Base-by-base conservation (phyloP, 2,888 invertebrate species). In the Mythimna vitellina region DNA sequence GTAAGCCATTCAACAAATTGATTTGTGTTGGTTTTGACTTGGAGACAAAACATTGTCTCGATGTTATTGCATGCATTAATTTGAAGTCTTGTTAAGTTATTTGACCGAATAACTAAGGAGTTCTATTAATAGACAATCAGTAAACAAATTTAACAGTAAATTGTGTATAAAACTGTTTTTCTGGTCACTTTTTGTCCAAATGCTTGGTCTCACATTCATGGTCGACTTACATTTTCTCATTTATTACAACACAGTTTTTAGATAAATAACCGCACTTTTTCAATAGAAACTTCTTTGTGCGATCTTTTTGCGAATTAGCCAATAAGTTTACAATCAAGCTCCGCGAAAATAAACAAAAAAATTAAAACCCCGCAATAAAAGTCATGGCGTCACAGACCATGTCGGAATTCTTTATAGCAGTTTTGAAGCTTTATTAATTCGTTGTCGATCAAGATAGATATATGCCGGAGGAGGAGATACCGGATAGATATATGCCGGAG, bases 1-100 rank as follows among this genome's bases (percentile, higher is more conserved):
- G 54, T 76, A 68, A 77, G 72, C 72, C 73, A 82, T 82, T 82
- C 58, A 65, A 76, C 73, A 84, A 72, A 84, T 78, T 80, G 75
- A 78, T 78, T 77, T 84, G 80, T 75, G 80, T 81, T 74, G 79
- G 61, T 70, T 73, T 70, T 71, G 71, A 67, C 71, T 84, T 68
- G 63, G 32, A 70, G 77, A 77, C 80, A 73, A 77, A 81, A 81
- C 80, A 81, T 78, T 80, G 80, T 81, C 73, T 65, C 61, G 22
- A 10, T 65, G 49, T 69, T 65, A 61, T 68, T 61, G 57, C 66
- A 70, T 70, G 70, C 32, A 77, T 78, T 75, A 63, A 58, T 75
- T 70, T 80, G 70, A 80, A 74, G 56, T 56, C 38, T 70, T 70
- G 66, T 58, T 71, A 46, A 64, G 64, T 70, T 68, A 70, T 72